phyloP scores from a whole-genome alignment of 2,113 vertebrate species.

The Erythrolamprus reginae region DNA sequence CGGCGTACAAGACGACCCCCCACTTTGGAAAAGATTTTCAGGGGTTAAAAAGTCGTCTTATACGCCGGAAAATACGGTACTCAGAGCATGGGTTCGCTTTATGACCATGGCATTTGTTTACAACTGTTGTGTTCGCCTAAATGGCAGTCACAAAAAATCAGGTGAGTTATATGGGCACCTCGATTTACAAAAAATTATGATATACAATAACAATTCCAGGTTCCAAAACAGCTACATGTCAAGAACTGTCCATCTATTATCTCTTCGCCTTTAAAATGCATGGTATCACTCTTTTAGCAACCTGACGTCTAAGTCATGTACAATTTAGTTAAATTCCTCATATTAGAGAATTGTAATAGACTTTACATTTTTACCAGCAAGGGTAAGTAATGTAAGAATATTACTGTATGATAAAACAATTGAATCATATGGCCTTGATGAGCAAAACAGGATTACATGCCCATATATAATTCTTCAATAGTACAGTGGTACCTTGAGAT shows the following conservation, averaged over 20 bases:
- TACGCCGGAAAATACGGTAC: no score
- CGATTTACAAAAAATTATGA: not conserved
- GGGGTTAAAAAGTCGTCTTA: no score
- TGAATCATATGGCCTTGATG: not conserved
- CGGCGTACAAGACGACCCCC: no score
- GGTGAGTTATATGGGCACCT: not conserved
- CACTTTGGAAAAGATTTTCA: no score
- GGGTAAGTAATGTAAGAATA: not conserved
- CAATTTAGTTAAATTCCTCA: not conserved
- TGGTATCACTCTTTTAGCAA: not conserved
- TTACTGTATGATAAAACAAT: not conserved
- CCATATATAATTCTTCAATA: not conserved
- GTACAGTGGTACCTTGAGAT: no score
- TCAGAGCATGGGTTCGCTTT: no score
- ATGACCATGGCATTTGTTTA: not conserved
- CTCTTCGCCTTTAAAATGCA: not conserved
- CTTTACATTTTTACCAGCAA: not conserved
- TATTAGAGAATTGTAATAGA: not conserved
- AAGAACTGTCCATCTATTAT: not conserved
- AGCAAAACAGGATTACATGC: not conserved
- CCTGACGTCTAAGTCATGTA: not conserved
- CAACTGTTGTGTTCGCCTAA: not conserved
- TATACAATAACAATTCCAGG: not conserved
- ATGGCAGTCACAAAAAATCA: not conserved
- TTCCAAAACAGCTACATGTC: not conserved